Percentiles rank a stretch among this genome's conserved stretches.
Evolutionary conservation across 2,113 vertebrate genomes (phyloP).

Genomic region (Gymnobelideus leadbeateri): DNA sequence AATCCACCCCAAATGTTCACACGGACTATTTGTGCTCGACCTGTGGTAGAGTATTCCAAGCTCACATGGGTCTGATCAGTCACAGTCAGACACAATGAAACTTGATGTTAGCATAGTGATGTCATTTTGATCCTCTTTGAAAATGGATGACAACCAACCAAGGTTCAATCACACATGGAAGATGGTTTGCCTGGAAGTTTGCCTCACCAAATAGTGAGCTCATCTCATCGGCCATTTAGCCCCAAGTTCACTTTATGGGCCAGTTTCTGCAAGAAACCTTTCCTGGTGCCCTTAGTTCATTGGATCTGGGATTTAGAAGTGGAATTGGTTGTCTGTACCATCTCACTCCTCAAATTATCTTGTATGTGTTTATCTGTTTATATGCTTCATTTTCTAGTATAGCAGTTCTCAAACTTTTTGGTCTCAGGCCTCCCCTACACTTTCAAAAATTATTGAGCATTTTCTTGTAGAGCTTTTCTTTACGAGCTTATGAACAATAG

Average conservation of each 20-base stretch:
- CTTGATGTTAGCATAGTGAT: too few relatives aligned
- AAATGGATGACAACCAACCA: too few relatives aligned
- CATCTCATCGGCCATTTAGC: neutral
- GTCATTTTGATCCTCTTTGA: too few relatives aligned
- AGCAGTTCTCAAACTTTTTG: neutral
- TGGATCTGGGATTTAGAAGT: neutral
- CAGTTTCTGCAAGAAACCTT: neutral
- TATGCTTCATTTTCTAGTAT: neutral
- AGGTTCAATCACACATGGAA: neutral
- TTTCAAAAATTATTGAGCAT: neutral
- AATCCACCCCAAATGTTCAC: too few relatives aligned
- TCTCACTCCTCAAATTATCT: neutral
- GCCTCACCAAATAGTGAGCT: neutral
- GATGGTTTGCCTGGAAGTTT: neutral
- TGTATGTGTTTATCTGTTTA: neutral
- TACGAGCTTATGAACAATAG: neutral
- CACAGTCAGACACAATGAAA: too few relatives aligned
- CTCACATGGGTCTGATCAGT: too few relatives aligned
- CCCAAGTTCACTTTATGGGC: neutral
- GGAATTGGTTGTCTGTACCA: neutral
- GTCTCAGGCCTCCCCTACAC: neutral
- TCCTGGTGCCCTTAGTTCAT: neutral
- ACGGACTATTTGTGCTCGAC: too few relatives aligned
- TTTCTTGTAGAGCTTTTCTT: neutral
- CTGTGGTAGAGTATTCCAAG: too few relatives aligned